phyloP scores from a whole-genome alignment of 2,113 vertebrate species.

The Urocitellus parryii region DNA sequence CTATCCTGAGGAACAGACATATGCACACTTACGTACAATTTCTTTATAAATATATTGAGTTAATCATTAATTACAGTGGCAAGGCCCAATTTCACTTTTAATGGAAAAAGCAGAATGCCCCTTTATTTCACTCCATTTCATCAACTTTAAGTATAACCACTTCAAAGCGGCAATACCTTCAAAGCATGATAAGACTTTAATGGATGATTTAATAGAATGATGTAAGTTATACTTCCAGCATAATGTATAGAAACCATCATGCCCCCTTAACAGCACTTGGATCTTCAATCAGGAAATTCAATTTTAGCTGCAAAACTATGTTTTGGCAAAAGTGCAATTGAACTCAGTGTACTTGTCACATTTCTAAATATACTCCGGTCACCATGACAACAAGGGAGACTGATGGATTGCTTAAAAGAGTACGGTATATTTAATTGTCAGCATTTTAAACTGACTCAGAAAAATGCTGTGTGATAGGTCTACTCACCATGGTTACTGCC shows the following conservation, averaged over 20 bases:
- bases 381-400: constrained; percentile 91
- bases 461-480: constrained; percentile 89
- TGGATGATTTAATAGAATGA: constrained; percentile 73
- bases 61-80: constrained; percentile 25
- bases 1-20: background rate
- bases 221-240: constrained; percentile 76
- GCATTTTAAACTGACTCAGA: constrained; percentile 89
- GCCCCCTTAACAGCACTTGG: constrained; percentile 84
- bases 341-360: constrained; percentile 92
- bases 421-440: constrained; percentile 92
- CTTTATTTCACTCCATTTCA: constrained; percentile 57
- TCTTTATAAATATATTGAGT: constrained; percentile 47
- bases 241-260: constrained; percentile 80
- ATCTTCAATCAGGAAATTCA: constrained; percentile 89
- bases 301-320: constrained; percentile 90
- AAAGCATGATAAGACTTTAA: constrained; percentile 35
- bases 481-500: constrained; percentile 90
- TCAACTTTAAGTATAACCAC: constrained; percentile 31
- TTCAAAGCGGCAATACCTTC: constrained; percentile 47
- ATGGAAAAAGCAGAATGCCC: constrained; percentile 16
- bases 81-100: constrained; percentile 10
- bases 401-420: constrained; percentile 90
- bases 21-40: background rate
- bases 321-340: constrained; percentile 91
- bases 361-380: constrained; percentile 92